Base-by-base conservation (phyloP, 2,888 invertebrate species). In the Litoditis marina region DNA sequence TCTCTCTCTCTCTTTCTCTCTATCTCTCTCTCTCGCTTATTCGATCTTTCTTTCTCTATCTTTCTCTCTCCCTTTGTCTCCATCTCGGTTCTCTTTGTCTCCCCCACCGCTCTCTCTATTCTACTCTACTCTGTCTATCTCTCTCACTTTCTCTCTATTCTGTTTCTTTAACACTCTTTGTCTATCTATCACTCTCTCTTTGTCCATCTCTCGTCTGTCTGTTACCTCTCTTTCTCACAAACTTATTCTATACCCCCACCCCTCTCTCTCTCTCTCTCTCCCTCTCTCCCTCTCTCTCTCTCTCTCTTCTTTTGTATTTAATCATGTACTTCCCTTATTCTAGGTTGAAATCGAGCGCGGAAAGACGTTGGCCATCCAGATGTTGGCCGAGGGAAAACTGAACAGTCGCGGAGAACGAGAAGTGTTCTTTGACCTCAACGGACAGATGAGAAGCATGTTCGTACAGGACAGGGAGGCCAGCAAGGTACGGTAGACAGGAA, bases 361-460 rank as follows among this genome's bases (percentile, higher is more conserved):
- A 11, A 98, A 98, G 86, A 94, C 92, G 0, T 85, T 98, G 47
- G 91, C 92, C 76, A 90, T 98, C 78, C 94, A 92, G 84, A 91
- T 94, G 0, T 84, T 99, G 63, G 96, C 98, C 0, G 82, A 84
- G 50, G 85, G 85, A 59, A 85, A 86, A 60, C 89, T 94, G 84
- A 91, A 94, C 7, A 92, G 93, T 74, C 90, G 89, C 52, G 98
- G 96, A 0, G 91, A 94, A 83, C 87, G 93, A 3, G 98, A 98
- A 84, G 78, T 98, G 36, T 98, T 98, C 89, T 98, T 98, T 84
- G 98, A 98, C 83, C 88, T 98, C 83, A 98, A 98, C 85, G 98
- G 98, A 31, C 96, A 98, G 77, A 87, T 96, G 71, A 87, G 96
- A 74, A 92, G 95, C 2, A 94, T 98, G 7, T 89, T 92, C 81